Evolutionary conservation across 2,797 vertebrate genomes (phyloP).

Genomic region (Gobionotothen gibberifrons): DNA sequence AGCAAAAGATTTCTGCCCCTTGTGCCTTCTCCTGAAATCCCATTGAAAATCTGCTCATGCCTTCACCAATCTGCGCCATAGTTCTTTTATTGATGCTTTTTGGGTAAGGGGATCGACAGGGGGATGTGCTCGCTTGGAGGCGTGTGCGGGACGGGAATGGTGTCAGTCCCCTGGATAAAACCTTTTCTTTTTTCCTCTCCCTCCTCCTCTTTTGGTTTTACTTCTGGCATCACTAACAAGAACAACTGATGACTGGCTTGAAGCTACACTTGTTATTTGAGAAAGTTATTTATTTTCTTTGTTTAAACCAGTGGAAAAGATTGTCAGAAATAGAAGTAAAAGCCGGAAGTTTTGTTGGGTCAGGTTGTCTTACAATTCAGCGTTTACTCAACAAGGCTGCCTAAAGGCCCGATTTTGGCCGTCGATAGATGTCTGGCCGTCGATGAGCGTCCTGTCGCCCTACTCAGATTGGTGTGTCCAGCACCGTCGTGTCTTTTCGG

Average conservation of each 20-base stretch:
- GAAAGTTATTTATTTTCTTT: constrained; percentile 33
- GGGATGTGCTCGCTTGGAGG: constrained; percentile 74
- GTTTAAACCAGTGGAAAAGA: constrained; percentile 23
- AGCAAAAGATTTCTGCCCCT: constrained; percentile 80
- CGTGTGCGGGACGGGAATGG: constrained; percentile 67
- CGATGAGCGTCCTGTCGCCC: too few relatives aligned
- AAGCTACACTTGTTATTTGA: constrained; percentile 61
- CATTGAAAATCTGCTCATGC: constrained; percentile 80
- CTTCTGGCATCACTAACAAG: constrained; percentile 63
- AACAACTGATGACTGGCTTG: constrained; percentile 64
- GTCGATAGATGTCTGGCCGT: too few relatives aligned
- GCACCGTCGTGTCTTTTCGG: too few relatives aligned
- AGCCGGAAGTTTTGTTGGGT: constrained; percentile 43
- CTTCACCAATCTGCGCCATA: constrained; percentile 71
- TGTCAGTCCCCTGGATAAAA: constrained; percentile 71
- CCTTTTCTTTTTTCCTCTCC: constrained; percentile 27
- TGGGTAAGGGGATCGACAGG: constrained; percentile 39
- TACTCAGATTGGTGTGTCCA: too few relatives aligned
- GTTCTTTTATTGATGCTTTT: constrained; percentile 76
- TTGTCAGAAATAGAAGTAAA: constrained; percentile 29
- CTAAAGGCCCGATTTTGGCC: too few relatives aligned
- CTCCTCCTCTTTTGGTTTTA: constrained; percentile 31
- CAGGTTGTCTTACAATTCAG: not conserved
- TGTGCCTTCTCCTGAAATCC: constrained; percentile 76
- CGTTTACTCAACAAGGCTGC: too few relatives aligned